phyloP scores from a whole-genome alignment of 2,888 invertebrate genomes.

The Slavum lentiscoides region DNA sequence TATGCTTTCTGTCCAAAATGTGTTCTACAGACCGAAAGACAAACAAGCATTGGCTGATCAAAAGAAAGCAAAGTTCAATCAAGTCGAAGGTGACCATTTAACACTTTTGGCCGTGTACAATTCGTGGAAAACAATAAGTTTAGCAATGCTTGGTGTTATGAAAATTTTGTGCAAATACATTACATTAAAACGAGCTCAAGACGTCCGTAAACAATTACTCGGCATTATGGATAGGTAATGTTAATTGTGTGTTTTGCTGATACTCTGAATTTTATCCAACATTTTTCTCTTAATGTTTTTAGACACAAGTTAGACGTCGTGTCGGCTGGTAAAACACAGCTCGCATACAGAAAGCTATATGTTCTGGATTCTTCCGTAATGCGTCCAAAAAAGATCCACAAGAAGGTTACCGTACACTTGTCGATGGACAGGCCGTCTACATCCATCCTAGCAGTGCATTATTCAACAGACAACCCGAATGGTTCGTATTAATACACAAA shows the following conservation, averaged over 20 bases:
- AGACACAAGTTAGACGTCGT: constrained; percentile 94
- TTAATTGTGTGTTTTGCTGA: background rate
- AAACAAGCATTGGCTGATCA: constrained; percentile 97
- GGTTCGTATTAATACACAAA: constrained; percentile 65
- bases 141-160: constrained; percentile 98
- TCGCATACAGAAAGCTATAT: constrained; percentile 95
- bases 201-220: constrained; percentile 94
- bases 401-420: constrained; percentile 94
- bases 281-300: background rate
- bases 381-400: constrained; percentile 99
- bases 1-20: constrained; percentile 98
- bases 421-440: constrained; percentile 97
- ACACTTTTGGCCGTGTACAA: constrained; percentile 98
- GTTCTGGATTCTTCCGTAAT: constrained; percentile 97
- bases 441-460: constrained; percentile 98
- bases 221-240: constrained; percentile 92
- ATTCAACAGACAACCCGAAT: constrained; percentile 98
- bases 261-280: background rate
- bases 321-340: constrained; percentile 95
- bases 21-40: constrained; percentile 93
- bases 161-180: constrained; percentile 98
- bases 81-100: constrained; percentile 96
- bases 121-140: constrained; percentile 99
- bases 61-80: constrained; percentile 99
- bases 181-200: constrained; percentile 94